Base-by-base conservation (phyloP, 2,113 vertebrate genomes). In the Casuarius casuarius region DNA sequence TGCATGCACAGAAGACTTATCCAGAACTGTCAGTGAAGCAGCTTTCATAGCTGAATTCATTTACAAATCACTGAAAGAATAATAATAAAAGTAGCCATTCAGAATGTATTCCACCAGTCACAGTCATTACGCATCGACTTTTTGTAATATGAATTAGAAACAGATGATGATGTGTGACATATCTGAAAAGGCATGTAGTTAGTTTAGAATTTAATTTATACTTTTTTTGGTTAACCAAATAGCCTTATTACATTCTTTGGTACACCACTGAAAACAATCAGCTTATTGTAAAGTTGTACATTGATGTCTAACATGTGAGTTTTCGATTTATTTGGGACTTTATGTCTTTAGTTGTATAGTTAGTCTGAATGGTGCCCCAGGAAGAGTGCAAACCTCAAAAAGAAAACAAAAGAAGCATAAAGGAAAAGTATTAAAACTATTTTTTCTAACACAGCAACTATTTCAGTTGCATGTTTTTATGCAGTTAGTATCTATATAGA, bases 1-100 rank as follows among this genome's bases (percentile, higher is more conserved):
- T 94, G 78, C 17, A 63, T 29, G 63, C 46, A 73, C 29, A 88
- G 92, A 94, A 77, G 44, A 46, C 63, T 96, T 87, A 63, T 59
- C 35, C 89, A 87, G 77, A 87, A 67, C 40, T 91, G 33, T 81
- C 67, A 95, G 26, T 87, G 78, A 95, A 93, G 65, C 31, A 95
- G 62, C 71, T 89, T 95, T 95, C 71, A 89, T 35, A 92, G 83
- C 85, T 94, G 84, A 87, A 84, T 72, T 94, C 1, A 78, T 46
- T 92, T 93, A 89, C 25, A 88, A 95, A 88, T 95, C 38, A 91
- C 63, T 88, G 80, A 75, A 94, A 96, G 74, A 94, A 71, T 88
- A 94, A 85, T 74, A 71, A 85, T 76, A 72, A 77, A 75, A 79
- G 38, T 80, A 84, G 40, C 33, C 94, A 68, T 40, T 82, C 63